Evolutionary conservation across 2,888 invertebrate species (phyloP), one percentile per base, ranked within the genome.

Genomic region (Lissocephala sabroskyi): DNA sequence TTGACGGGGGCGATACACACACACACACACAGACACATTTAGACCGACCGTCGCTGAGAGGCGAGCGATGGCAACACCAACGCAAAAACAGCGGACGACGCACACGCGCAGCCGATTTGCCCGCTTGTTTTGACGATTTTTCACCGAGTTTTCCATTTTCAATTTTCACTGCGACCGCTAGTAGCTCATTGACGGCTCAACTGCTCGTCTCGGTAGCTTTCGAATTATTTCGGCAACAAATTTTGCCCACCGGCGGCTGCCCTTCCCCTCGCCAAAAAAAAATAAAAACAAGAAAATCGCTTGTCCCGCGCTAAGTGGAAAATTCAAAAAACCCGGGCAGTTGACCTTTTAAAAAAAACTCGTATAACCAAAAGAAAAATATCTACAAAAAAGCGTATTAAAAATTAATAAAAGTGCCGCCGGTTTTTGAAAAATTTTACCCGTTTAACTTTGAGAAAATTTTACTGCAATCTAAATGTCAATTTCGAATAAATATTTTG

Each of bases 151-250:
- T 79, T 76, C 67, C 79, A 70, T 76, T 74, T 77, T 65, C 76
- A 78, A 66, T 80, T 81, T 80, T 65, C 76, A 73, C 79, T 75
- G 81, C 71, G 68, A 65, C 62, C 45, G 65, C 73, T 79, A 81
- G 80, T 81, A 79, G 76, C 75, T 68, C 63, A 70, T 79, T 62
- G 80, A 66, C 82, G 82, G 82, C 80, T 81, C 79, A 70, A 42
- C 79, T 60, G 79, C 80, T 79, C 78, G 81, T 79, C 82, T 77
- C 79, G 80, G 66, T 62, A 62, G 67, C 54, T 75, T 71, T 71
- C 64, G 43, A 45, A 55, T 67, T 64, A 51, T 49, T 33, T 52
- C 42, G 18, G 10, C 18, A 32, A 10, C 17, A 7, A 28, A 13
- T 19, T 51, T 40, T 42, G 23, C 23, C 23, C 23, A 23, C 42